Evolutionary conservation across 1,140 invertebrate species (phyloP).

Genomic region (Chelonus insularis): DNA sequence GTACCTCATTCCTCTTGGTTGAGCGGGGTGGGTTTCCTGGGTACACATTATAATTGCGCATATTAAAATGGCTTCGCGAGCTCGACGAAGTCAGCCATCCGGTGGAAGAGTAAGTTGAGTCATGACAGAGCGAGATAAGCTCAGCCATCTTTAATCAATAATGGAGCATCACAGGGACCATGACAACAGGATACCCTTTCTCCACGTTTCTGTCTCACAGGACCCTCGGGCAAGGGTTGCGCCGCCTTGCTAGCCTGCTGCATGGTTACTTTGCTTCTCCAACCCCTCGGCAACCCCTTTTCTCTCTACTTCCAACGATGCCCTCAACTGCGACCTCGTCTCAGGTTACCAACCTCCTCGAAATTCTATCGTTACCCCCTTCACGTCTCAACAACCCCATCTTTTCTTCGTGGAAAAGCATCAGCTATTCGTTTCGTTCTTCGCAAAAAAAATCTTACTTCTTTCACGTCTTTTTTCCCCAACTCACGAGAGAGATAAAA

Average conservation of each 20-base stretch:
- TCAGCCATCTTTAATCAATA: constrained; percentile 61
- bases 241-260: constrained; percentile 15
- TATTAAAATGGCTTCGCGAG: constrained; percentile 58
- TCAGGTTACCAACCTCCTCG: constrained; percentile 16
- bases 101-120: constrained; percentile 1
- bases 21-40: constrained; percentile 26
- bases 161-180: constrained; percentile 59
- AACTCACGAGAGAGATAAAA: too few species aligned
- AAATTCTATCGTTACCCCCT: too few species aligned
- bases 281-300: not conserved
- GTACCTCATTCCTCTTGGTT: constrained; percentile 22
- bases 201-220: constrained; percentile 46
- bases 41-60: constrained; percentile 59
- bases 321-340: not conserved
- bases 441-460: too few species aligned
- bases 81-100: constrained; percentile 31
- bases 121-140: constrained; percentile 30
- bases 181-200: constrained; percentile 60
- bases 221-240: constrained; percentile 42
- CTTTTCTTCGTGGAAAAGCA: too few species aligned
- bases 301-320: not conserved
- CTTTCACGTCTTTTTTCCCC: too few species aligned
- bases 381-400: too few species aligned
- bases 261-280: not conserved
- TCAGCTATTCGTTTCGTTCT: too few species aligned